These are phyloP conservation scores for Chorisops tibialis DNA, from an alignment of 2,888 invertebrate species.

Conservation along the genomic window DNA sequence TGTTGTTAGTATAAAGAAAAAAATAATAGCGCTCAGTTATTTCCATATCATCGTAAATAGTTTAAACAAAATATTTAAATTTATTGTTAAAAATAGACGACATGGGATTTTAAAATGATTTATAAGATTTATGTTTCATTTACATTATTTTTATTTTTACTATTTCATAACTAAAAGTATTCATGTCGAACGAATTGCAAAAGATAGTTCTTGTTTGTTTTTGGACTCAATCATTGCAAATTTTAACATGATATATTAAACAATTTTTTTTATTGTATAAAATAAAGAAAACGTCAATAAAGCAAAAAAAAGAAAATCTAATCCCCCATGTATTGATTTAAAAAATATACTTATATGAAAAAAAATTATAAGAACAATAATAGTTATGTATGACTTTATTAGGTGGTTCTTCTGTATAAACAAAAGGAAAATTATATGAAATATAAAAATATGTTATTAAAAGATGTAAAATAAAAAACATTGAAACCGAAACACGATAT, in stretches of 20 bases:
- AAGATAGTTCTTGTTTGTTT: no score
- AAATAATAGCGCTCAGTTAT: not conserved
- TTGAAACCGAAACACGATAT: not conserved
- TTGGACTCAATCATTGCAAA: no score
- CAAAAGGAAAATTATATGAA: conserved; percentile 20
- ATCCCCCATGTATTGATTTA: conserved; percentile 13
- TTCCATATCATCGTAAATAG: conserved; percentile 22
- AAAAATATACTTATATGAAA: conserved; percentile 21
- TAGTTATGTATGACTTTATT: conserved; percentile 33
- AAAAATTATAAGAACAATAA: conserved; percentile 32
- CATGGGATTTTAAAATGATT: not conserved
- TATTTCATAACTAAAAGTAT: not conserved
- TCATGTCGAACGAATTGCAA: not conserved
- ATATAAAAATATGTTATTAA: conserved; percentile 22
- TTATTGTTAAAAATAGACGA: conserved; percentile 3
- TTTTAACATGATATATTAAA: no score
- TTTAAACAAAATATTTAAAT: not conserved
- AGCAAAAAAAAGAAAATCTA: conserved; percentile 1
- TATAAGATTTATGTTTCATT: not conserved
- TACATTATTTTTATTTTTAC: not conserved
- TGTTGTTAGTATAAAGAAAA: no score
- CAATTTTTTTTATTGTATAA: no score
- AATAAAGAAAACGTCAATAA: not conserved
- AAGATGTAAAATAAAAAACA: conserved; percentile 12
- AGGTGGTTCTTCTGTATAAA: conserved; percentile 32